Percentiles rank a stretch among this genome's conserved stretches.
phyloP scores from a whole-genome alignment of 2,888 invertebrate genomes.

The Agriopis leucophaearia region DNA sequence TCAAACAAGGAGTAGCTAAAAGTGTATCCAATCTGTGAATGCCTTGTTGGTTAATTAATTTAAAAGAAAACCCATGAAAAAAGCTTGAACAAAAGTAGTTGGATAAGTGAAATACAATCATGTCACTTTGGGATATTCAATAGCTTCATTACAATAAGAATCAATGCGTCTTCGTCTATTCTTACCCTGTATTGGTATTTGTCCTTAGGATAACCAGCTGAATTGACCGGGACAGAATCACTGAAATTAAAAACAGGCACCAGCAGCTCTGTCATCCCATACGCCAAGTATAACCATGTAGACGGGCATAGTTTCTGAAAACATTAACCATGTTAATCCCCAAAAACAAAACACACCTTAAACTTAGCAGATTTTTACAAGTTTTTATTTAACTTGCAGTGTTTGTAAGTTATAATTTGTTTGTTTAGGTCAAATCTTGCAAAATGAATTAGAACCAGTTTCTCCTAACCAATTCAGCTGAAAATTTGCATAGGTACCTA shows the following conservation, averaged over 20 bases:
- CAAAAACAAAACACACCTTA: too few species aligned
- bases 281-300: constrained; percentile 54
- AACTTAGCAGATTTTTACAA: too few species aligned
- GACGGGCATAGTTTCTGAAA: constrained; percentile 50
- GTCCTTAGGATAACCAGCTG: constrained; percentile 52
- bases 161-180: background rate
- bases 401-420: too few species aligned
- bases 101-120: background rate
- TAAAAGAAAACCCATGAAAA: too few species aligned
- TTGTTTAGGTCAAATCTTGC: too few species aligned
- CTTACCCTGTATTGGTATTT: constrained; percentile 55
- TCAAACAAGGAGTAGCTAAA: too few species aligned
- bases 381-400: too few species aligned
- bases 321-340: background rate
- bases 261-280: constrained; percentile 63
- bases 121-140: background rate
- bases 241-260: constrained; percentile 57
- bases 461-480: too few species aligned
- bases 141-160: background rate
- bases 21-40: too few species aligned
- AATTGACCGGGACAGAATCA: constrained; percentile 51
- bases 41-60: too few species aligned
- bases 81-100: background rate
- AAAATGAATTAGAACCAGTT: too few species aligned
- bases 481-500: too few species aligned